A percentile compares a stretch with the other conserved stretches of the same genome.
Conservation (phyloP, 2,113 vertebrate species). For the Pelobates fuscus region DNA sequence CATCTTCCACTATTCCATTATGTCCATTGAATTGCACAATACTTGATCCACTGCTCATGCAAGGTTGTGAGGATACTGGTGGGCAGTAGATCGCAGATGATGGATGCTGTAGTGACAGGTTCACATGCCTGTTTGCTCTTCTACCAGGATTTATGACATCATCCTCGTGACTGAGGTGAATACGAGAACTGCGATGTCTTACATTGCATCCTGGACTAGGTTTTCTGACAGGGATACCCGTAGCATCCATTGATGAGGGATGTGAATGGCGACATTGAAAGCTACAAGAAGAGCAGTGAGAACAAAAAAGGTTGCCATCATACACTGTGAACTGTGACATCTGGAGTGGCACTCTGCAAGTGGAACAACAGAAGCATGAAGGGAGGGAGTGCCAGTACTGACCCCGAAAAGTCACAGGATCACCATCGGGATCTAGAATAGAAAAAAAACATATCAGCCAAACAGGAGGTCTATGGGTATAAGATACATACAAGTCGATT, state of each 20-base stretch:
- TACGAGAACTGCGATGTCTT: background rate
- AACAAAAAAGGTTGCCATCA: slow-evolving; percentile 62
- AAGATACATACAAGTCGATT: too few relatives aligned
- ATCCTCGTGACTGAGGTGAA: background rate
- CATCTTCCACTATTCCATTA: fast-evolving
- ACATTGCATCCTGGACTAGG: background rate
- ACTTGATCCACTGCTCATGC: background rate
- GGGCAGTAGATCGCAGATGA: background rate
- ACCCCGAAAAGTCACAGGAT: slow-evolving; percentile 58
- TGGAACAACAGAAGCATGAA: slow-evolving; percentile 64
- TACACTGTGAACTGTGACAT: slow-evolving; percentile 52
- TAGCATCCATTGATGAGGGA: background rate
- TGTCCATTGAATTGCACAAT: too few relatives aligned
- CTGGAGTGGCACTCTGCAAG: slow-evolving; percentile 56
- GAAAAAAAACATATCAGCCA: background rate
- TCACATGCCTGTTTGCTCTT: background rate
- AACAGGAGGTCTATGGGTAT: too few relatives aligned
- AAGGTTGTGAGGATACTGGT: background rate
- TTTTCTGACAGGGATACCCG: background rate
- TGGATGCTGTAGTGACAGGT: background rate
- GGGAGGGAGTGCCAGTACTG: slow-evolving; percentile 63
- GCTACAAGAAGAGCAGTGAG: slow-evolving; percentile 50
- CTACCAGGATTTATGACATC: background rate
- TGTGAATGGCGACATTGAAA: background rate
- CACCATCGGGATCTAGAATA: slow-evolving; percentile 57